phyloP scores from a whole-genome alignment of 30 jellyfish, hydroid and myxozoan genomes.

The Hydractinia symbiolongicarpus region DNA sequence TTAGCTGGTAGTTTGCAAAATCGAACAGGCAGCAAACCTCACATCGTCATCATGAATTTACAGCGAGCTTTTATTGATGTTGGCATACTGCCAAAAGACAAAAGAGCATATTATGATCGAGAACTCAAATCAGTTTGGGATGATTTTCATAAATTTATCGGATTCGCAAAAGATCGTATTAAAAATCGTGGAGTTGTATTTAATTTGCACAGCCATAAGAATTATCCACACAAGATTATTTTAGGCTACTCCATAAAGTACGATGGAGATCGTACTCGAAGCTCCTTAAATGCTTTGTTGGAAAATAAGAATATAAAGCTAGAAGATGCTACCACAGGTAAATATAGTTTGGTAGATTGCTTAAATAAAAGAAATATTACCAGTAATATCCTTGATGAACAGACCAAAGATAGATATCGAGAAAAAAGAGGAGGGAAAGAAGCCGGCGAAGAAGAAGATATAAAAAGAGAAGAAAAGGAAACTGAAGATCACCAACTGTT shows the following conservation, averaged over 20 bases:
- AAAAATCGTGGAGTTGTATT: not conserved
- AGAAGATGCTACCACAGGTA: not conserved
- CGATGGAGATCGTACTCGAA: not conserved
- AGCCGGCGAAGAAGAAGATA: too few relatives aligned
- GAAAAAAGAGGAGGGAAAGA: not conserved
- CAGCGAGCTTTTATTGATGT: constrained; percentile 2
- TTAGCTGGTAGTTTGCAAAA: not conserved
- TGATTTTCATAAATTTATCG: constrained; percentile 1
- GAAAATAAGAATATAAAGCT: not conserved
- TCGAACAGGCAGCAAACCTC: not conserved
- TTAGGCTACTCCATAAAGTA: not conserved
- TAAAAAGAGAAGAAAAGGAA: too few relatives aligned
- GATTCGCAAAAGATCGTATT: not conserved
- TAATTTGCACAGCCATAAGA: not conserved
- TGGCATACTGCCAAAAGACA: not conserved
- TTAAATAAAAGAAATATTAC: not conserved
- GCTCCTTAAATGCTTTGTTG: not conserved
- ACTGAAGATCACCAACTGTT: too few relatives aligned
- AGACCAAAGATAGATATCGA: not conserved
- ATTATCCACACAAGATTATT: not conserved
- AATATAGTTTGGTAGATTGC: not conserved
- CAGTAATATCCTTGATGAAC: not conserved
- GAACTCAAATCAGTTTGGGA: not conserved
- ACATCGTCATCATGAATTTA: not conserved
- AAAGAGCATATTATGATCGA: not conserved